Percentiles rank a stretch among this genome's conserved stretches.
These are phyloP conservation scores for Paramormyrops hopkinsi DNA, from an alignment of 2,797 vertebrate genomes.

Conservation along the genomic window DNA sequence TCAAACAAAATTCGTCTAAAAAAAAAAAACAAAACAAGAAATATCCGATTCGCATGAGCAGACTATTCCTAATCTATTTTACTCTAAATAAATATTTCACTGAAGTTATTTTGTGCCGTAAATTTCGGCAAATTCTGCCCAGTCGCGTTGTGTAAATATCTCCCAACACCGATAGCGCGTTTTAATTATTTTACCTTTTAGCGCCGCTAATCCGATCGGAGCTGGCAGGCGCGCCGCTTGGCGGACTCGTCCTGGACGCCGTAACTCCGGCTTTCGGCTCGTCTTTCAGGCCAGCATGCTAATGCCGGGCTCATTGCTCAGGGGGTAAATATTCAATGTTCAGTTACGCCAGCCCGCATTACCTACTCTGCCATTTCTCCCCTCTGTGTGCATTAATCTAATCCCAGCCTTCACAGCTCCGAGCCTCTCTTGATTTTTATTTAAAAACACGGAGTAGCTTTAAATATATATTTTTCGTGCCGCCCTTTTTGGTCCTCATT, in stretches of 20 bases:
- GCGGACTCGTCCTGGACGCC: not conserved
- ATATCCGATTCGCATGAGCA: not conserved
- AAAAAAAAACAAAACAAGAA: not conserved
- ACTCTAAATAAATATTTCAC: not conserved
- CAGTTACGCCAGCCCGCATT: slow-evolving; percentile 21
- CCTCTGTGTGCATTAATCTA: slow-evolving; percentile 11
- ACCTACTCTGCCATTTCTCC: not conserved
- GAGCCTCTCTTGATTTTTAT: slow-evolving; percentile 1
- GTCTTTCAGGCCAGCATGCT: not conserved
- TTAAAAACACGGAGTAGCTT: not conserved
- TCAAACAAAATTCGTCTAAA: not conserved
- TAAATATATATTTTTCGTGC: slow-evolving; percentile 4
- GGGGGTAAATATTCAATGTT: slow-evolving; percentile 2
- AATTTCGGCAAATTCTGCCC: slow-evolving; percentile 19
- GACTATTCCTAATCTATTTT: not conserved
- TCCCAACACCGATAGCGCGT: not conserved
- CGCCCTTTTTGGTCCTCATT: not conserved
- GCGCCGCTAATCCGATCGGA: not conserved
- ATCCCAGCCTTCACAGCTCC: slow-evolving; percentile 3
- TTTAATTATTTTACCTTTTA: slow-evolving; percentile 4
- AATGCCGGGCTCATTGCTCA: not conserved
- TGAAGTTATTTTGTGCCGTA: not conserved
- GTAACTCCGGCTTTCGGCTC: not conserved
- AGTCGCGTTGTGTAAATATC: not conserved
- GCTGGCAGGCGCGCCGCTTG: not conserved